phyloP scores from a whole-genome alignment of 2,797 vertebrate species.

The Anomalospiza imberbis region DNA sequence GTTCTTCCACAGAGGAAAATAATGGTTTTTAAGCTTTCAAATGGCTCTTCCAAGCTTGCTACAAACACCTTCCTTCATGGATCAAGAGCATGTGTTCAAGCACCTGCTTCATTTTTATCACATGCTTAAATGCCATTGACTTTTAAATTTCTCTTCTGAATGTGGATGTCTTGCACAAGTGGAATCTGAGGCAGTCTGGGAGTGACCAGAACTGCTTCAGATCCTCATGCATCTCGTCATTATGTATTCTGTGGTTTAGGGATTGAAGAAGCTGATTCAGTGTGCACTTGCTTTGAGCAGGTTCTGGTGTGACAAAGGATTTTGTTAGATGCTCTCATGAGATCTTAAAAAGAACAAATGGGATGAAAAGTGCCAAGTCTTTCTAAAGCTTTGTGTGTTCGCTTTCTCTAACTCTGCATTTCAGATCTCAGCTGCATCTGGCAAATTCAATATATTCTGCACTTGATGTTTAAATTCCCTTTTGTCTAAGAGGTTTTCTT shows the following conservation, averaged over 20 bases:
- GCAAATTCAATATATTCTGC: neutral
- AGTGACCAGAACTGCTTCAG: slow-evolving; percentile 35
- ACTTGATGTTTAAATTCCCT: neutral
- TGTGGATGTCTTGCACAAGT: neutral
- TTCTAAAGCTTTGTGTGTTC: neutral
- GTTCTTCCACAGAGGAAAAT: neutral
- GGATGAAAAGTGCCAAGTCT: neutral
- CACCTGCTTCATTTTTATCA: neutral
- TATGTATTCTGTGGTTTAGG: neutral
- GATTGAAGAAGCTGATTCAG: neutral
- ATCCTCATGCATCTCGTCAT: neutral
- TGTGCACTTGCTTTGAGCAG: neutral
- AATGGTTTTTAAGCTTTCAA: neutral
- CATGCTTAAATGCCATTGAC: neutral
- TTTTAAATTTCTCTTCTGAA: neutral
- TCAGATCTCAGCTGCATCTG: neutral
- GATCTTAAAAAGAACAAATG: slow-evolving; percentile 18
- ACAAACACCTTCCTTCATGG: neutral
- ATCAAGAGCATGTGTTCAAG: neutral
- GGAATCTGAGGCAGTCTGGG: slow-evolving; percentile 17
- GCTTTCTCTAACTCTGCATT: neutral
- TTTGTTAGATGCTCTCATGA: slow-evolving; percentile 26
- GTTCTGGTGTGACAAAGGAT: neutral
- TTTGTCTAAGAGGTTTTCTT: neutral
- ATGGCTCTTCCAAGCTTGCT: neutral